A percentile compares a stretch with the other conserved stretches of the same genome.
These are phyloP conservation scores for Drosophila eugracilis DNA, from an alignment of 1,140 invertebrate species.

Conservation along the genomic window DNA sequence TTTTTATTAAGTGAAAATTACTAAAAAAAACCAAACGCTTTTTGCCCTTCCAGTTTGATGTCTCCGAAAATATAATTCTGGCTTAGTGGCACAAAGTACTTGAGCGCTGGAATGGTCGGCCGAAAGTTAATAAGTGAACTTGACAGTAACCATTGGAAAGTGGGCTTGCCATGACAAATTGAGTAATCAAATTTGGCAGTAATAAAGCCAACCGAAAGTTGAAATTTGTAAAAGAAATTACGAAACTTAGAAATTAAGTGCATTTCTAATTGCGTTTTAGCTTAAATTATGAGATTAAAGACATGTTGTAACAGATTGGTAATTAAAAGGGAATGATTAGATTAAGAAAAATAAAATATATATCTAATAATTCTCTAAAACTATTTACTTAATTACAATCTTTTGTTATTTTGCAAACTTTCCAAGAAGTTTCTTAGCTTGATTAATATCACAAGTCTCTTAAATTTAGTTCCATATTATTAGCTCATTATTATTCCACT, in stretches of 20 bases:
- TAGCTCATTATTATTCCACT: conserved; percentile 4
- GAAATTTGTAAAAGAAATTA: background rate
- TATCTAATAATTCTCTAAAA: too few species aligned
- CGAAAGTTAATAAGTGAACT: conserved; percentile 15
- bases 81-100: conserved; percentile 33
- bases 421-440: too few species aligned
- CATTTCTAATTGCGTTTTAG: background rate
- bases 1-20: conserved; percentile 72
- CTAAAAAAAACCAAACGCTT: conserved; percentile 55
- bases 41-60: conserved; percentile 12
- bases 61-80: conserved; percentile 16
- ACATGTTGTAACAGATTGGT: too few species aligned
- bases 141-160: conserved; percentile 23
- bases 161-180: conserved; percentile 12
- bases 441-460: too few species aligned
- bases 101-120: conserved; percentile 20
- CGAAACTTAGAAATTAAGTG: conserved; percentile 4
- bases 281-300: background rate
- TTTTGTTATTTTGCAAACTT: too few species aligned
- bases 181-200: conserved; percentile 15
- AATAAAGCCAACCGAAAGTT: conserved; percentile 10
- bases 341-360: too few species aligned
- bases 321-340: too few species aligned
- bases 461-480: background rate
- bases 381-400: too few species aligned